Evolutionary conservation across 2,797 vertebrate species (phyloP).

Genomic region (Spatula clypeata): DNA sequence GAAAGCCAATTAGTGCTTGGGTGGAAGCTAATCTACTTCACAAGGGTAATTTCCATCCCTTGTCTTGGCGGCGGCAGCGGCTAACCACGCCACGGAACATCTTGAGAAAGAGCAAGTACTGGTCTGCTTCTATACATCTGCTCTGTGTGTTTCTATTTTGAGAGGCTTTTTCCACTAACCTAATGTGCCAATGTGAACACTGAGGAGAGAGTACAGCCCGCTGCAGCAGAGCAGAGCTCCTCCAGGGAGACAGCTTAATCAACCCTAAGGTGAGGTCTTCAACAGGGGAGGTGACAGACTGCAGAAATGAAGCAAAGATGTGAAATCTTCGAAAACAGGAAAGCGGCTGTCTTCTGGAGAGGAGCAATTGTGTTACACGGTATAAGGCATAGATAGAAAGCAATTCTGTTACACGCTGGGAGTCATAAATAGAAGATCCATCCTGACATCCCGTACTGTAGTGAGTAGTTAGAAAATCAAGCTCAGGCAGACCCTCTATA

Average conservation of each 20-base stretch:
- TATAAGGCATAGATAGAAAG: not conserved
- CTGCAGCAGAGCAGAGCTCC: not conserved
- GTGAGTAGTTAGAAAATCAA: not conserved
- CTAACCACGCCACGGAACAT: not conserved
- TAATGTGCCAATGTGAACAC: not conserved
- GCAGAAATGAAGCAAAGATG: not conserved
- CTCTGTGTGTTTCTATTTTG: not conserved
- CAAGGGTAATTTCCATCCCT: not conserved
- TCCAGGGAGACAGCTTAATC: constrained; percentile 4
- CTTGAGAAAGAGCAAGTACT: not conserved
- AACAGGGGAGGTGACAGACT: constrained; percentile 26
- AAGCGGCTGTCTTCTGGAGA: not conserved
- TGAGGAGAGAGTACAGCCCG: not conserved
- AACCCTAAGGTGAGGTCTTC: not conserved
- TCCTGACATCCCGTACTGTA: not conserved
- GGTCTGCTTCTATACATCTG: not conserved
- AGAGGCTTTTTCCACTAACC: not conserved
- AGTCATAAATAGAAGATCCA: not conserved
- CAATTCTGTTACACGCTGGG: not conserved
- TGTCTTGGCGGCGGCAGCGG: not conserved
- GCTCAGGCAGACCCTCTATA: not conserved
- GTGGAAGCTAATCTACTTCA: constrained; percentile 9
- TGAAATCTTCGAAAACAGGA: not conserved
- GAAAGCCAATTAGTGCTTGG: constrained; percentile 41
- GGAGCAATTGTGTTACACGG: not conserved